phyloP scores from a whole-genome alignment of 2,888 invertebrate genomes.

The Operophtera brumata region DNA sequence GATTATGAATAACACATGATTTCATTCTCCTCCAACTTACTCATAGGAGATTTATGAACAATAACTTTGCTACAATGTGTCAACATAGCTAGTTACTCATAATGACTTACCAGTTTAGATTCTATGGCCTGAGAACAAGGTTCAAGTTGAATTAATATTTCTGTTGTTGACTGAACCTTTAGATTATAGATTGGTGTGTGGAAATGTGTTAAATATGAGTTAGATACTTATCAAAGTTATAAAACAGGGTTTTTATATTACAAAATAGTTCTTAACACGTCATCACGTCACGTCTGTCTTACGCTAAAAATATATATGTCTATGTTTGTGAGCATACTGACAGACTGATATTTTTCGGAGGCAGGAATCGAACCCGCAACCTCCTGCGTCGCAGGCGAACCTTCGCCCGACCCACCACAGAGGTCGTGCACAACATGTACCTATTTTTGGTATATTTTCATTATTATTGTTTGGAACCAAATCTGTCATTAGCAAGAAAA shows the following conservation, averaged over 20 bases:
- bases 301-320: too few species aligned
- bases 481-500: too few species aligned
- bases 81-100: constrained; percentile 2
- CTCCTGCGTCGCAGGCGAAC: too few species aligned
- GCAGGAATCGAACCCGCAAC: too few species aligned
- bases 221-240: neutral
- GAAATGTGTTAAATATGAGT: constrained; percentile 5
- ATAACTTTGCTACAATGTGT: constrained; percentile 22
- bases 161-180: constrained; percentile 3
- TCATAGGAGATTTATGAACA: constrained; percentile 23
- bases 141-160: neutral
- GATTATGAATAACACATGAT: constrained; percentile 30
- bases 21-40: constrained; percentile 24
- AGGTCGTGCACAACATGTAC: too few species aligned
- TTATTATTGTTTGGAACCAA: too few species aligned
- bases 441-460: too few species aligned
- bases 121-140: constrained; percentile 11
- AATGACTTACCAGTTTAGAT: constrained; percentile 6
- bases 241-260: neutral
- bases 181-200: constrained; percentile 6
- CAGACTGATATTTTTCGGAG: too few species aligned
- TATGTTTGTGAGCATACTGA: too few species aligned
- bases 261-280: neutral
- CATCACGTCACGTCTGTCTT: too few species aligned
- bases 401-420: too few species aligned